A percentile compares a stretch with the other conserved stretches of the same genome.
Conservation (phyloP, 1,140 invertebrate genomes). For the Eurosta solidaginis region DNA sequence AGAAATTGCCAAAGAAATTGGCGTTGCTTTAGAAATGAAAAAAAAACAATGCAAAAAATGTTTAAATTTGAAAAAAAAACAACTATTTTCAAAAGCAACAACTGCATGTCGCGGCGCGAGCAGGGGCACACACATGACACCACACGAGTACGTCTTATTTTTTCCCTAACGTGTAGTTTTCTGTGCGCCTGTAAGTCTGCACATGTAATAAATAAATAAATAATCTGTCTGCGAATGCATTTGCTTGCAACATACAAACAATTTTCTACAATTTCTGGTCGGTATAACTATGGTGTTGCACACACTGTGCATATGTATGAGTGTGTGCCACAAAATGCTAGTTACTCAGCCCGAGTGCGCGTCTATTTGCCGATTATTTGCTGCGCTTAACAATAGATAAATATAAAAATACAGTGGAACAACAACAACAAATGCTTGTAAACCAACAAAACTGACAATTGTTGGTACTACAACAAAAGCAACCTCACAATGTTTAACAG, state of each 20-base stretch:
- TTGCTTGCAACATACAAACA: not conserved
- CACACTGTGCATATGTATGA: too few species aligned
- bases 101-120: not conserved
- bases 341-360: not conserved
- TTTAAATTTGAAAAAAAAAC: not conserved
- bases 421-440: not conserved
- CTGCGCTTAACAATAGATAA: not conserved
- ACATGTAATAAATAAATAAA: not conserved
- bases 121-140: not conserved
- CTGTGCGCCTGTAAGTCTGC: too few species aligned
- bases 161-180: too few species aligned
- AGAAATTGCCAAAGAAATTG: constrained; percentile 13
- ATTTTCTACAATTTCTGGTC: not conserved
- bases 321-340: not conserved
- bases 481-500: not conserved
- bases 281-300: not conserved
- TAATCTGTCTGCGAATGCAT: not conserved
- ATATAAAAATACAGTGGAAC: too few species aligned
- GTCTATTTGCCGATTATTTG: not conserved
- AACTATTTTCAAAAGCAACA: not conserved
- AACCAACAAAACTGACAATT: too few species aligned
- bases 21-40: not conserved
- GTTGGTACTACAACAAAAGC: too few species aligned
- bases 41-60: not conserved
- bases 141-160: not conserved